Base-by-base conservation (phyloP, 30 jellyfish, hydroid and myxozoan genomes). In the Phacellophora camtschatica region DNA sequence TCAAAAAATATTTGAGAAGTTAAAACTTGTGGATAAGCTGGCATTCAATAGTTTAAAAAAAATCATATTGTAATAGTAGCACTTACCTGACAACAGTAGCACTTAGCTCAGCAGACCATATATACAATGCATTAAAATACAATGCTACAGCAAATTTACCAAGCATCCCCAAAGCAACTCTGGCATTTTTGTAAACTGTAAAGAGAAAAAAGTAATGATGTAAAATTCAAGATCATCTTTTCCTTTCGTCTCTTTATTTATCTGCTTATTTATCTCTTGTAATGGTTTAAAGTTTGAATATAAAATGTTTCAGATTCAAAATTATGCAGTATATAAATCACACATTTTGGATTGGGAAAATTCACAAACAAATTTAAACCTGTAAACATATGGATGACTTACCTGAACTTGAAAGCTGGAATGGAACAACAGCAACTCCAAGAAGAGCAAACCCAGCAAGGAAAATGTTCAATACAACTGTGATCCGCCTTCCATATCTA, bases 101-200 rank as follows among this genome's bases (percentile, higher is more conserved):
- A 46, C 73, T 66, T 54, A 88, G 62, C 53, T 88, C 97, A 20
- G 97, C 94, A 15, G 97, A 88, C 97, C 97, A 88, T 19, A 88
- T 43, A 33, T 78, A 88, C 28, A 88, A 64, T 18, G 92, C 84
- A 77, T 88, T 88, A 77, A 88, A 88, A 58, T 78, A 78, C 37
- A 71, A 31, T 0, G 97, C 70, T 22, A 76, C 82, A 10, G 92
- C 94, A 61, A 65, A 88, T 42, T 88, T 88, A 6, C 94, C 97
- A 32, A 79, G 80, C 90, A 88, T 77, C 43, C 97, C 97, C n/a
- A 73, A 72, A 1, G 68, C 82, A 27, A 88, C 88, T 59, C 88
- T 71, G 30, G 75, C 85, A 49, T 22, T 24, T 54, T 80, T 80
- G 24, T 42, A 36, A 29, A 33, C 91, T 80, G 69, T 27, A 80